Evolutionary conservation across 2,888 invertebrate species (phyloP), one percentile per base, ranked within the genome.

Genomic region (Chaetoderma sp.): DNA sequence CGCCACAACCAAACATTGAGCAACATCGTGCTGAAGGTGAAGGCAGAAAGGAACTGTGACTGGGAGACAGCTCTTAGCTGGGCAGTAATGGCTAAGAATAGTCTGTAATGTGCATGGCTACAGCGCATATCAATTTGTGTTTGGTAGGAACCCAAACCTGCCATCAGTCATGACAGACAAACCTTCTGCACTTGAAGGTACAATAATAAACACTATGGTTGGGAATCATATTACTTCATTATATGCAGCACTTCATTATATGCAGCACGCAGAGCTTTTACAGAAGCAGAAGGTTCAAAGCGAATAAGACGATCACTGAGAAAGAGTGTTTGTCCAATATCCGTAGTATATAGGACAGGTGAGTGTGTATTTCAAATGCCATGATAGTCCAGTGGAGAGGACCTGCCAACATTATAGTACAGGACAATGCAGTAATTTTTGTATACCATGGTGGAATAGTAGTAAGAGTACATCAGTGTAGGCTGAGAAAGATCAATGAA

Each of bases 391-490:
- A 68, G 54, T 72, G 73, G 71, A 73, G 64, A 52, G 67, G 70
- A 10, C 68, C 68, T 56, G 71, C 64, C 27, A 49, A 18, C 36
- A 70, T 72, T 1, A 73, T 72, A 45, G 71, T 68, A 33, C 67
- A 71, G 54, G 70, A 71, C 63, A 68, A 68, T 4, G 57, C 54
- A 39, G 67, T 70, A 16, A 64, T 72, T 4, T 71, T 74, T 67
- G 71, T 71, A 13, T 54, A 65, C 47, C 74, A 74, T 64, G 71
- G 72, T 16, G 67, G 68, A 8, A 50, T 56, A 1, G 55, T 54
- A 56, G 65, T 72, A 1, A 49, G 68, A 50, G 68, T 71, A 8
- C 67, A 68, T 59, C 54, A 65, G 18, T 58, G 63, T 42, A 65
- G 72, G 60, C 42, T 70, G 13, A 39, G 42, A 55, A 68, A 60